These are phyloP conservation scores for Hirudinaria manillensis DNA, from an alignment of 2,888 invertebrate genomes.

Conservation along the genomic window DNA sequence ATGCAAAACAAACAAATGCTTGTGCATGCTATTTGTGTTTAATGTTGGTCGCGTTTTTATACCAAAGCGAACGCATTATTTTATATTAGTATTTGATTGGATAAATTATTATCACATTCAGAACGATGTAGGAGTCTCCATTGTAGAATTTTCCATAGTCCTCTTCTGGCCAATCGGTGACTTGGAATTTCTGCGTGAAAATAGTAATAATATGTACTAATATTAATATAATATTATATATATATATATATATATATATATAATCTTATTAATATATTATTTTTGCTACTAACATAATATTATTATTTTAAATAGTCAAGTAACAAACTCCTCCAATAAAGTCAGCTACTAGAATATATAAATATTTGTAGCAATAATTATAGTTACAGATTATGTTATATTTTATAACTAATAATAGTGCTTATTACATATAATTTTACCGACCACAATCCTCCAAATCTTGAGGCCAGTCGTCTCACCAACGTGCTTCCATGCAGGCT, in stretches of 20 bases:
- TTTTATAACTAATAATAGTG: background rate
- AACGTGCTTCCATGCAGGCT: slow-evolving; percentile 33
- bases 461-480: slow-evolving; percentile 32
- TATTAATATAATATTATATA: background rate
- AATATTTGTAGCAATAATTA: no score
- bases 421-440: background rate
- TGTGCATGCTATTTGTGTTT: no score
- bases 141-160: slow-evolving; percentile 43
- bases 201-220: slow-evolving; percentile 20
- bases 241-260: background rate
- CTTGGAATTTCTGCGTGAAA: slow-evolving; percentile 40
- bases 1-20: background rate
- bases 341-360: background rate
- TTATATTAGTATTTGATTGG: background rate
- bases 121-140: slow-evolving; percentile 43
- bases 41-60: no score
- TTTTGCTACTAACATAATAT: background rate
- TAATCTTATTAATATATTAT: background rate
- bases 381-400: no score
- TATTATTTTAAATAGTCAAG: background rate
- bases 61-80: no score
- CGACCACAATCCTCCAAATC: slow-evolving; percentile 35
- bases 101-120: slow-evolving; percentile 36
- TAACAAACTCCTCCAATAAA: background rate
- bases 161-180: slow-evolving; percentile 41